A percentile compares a stretch with the other conserved stretches of the same genome.
Conservation (phyloP, 1,140 invertebrate species). For the Trichomalopsis sarcophagae region DNA sequence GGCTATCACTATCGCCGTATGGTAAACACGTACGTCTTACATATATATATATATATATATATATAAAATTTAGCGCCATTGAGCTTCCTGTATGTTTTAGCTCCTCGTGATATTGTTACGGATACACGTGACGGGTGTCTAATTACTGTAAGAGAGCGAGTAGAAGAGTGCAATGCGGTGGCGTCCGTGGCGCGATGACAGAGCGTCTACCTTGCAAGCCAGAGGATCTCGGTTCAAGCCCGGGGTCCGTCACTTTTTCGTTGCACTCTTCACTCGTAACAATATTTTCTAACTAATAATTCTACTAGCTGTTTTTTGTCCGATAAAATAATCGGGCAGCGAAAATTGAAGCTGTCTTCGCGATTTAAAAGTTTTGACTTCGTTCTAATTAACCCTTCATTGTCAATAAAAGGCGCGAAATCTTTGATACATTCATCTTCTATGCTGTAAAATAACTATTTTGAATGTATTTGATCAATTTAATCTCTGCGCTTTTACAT, state of each 20-base stretch:
- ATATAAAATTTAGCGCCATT: slow-evolving; percentile 28
- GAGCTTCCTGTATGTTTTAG: slow-evolving; percentile 2
- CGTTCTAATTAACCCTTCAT: neutral
- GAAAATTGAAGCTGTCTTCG: slow-evolving; percentile 20
- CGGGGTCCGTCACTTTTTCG: too few relatives aligned
- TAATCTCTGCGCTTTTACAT: neutral
- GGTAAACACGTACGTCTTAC: too few relatives aligned
- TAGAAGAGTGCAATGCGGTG: too few relatives aligned
- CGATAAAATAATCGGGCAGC: slow-evolving; percentile 53
- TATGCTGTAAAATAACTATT: neutral
- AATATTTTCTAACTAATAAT: neutral
- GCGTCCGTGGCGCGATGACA: too few relatives aligned
- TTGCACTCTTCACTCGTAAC: too few relatives aligned
- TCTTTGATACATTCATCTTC: neutral
- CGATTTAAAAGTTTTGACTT: neutral
- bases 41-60: too few relatives aligned
- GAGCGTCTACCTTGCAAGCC: too few relatives aligned
- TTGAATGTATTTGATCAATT: neutral
- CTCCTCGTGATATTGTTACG: neutral
- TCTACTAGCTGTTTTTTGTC: neutral
- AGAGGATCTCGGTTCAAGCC: too few relatives aligned
- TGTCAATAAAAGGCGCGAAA: neutral
- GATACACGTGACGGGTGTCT: too few relatives aligned
- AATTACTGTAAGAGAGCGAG: too few relatives aligned
- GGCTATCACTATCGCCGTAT: too few relatives aligned